These are phyloP conservation scores for Kryptolebias marmoratus DNA, from an alignment of 2,113 vertebrate genomes.

Conservation along the genomic window DNA sequence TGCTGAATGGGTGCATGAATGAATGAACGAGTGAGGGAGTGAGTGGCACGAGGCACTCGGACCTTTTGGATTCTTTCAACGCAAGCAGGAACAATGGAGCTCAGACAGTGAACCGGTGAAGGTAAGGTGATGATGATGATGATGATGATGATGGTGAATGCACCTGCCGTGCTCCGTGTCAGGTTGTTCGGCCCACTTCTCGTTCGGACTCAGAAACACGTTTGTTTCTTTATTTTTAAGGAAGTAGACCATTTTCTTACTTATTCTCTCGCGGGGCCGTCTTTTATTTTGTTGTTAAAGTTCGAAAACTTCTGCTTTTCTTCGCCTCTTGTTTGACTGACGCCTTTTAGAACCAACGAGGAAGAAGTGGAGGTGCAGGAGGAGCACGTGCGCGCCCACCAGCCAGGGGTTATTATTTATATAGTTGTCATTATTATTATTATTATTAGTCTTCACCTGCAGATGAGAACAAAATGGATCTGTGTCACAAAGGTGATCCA, in stretches of 20 bases:
- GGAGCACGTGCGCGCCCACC: slow-evolving; percentile 20
- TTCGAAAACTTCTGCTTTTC: slow-evolving; percentile 62
- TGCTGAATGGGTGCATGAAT: slow-evolving; percentile 11
- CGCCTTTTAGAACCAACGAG: slow-evolving; percentile 42
- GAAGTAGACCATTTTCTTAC: background rate
- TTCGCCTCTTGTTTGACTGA: slow-evolving; percentile 44
- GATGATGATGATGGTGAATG: background rate
- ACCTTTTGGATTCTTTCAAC: slow-evolving; percentile 18
- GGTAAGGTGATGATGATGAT: slow-evolving; percentile 51
- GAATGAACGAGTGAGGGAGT: background rate
- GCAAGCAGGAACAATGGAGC: slow-evolving; percentile 41
- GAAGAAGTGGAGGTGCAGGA: slow-evolving; percentile 53
- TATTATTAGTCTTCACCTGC: background rate
- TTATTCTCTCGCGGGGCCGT: too few species aligned
- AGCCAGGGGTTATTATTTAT: background rate
- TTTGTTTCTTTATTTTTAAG: background rate
- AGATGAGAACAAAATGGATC: background rate
- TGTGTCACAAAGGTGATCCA: background rate
- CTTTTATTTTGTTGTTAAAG: too few species aligned
- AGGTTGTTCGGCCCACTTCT: too few species aligned
- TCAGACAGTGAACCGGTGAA: slow-evolving; percentile 44
- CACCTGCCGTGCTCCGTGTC: background rate
- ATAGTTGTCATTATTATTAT: too few species aligned
- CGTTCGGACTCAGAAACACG: too few species aligned
- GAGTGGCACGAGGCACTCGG: slow-evolving; percentile 52